These are phyloP conservation scores for western clawed frog (Xenopus tropicalis) DNA, from an alignment of 2,113 vertebrate genomes.

Conservation along the genomic window DNA sequence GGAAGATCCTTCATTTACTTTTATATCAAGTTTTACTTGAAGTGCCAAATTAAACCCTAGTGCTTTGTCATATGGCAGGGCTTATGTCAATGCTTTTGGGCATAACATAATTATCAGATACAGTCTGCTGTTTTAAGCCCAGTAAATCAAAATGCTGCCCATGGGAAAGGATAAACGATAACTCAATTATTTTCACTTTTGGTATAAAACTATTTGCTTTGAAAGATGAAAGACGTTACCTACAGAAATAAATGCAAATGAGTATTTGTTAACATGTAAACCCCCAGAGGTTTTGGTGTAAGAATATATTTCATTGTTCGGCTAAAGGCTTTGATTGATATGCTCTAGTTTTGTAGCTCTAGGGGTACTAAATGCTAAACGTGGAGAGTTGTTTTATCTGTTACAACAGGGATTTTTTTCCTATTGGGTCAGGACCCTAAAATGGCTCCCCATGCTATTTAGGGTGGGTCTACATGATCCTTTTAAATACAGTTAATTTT, in stretches of 20 bases:
- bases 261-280: too few species aligned
- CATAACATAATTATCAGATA: slow-evolving; percentile 20
- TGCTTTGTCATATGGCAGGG: slow-evolving; percentile 23
- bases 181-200: not conserved
- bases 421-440: too few species aligned
- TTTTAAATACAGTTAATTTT: too few species aligned
- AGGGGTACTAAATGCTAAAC: too few species aligned
- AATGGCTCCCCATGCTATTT: too few species aligned
- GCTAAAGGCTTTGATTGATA: too few species aligned
- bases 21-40: slow-evolving; percentile 8
- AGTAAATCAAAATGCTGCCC: not conserved
- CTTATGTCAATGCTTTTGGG: slow-evolving; percentile 12
- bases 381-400: too few species aligned
- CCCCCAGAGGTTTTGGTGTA: too few species aligned
- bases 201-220: not conserved
- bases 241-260: not conserved
- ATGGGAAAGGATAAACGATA: not conserved
- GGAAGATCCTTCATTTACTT: slow-evolving; percentile 1
- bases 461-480: too few species aligned
- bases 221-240: not conserved
- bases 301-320: too few species aligned
- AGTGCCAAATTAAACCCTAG: slow-evolving; percentile 14
- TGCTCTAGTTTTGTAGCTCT: too few species aligned
- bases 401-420: too few species aligned
- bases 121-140: slow-evolving; percentile 6